Percentiles rank a stretch among this genome's conserved stretches.
These are phyloP conservation scores for Piaya cayana DNA, from an alignment of 2,113 vertebrate genomes.

Conservation along the genomic window DNA sequence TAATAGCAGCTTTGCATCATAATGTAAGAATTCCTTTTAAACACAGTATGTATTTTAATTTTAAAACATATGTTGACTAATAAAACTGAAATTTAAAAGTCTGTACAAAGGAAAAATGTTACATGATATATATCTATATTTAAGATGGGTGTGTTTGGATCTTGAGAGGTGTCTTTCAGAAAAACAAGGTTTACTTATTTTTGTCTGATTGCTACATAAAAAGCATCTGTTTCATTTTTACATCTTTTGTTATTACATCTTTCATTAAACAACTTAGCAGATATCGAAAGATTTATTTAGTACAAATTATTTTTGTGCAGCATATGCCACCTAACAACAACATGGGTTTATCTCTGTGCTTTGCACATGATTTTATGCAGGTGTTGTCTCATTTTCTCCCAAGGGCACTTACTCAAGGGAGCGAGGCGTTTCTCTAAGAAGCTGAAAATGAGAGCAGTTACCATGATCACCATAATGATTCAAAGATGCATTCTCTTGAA, in stretches of 20 bases:
- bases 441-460: constrained; percentile 53
- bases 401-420: background rate
- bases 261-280: constrained; percentile 39
- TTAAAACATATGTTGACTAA: background rate
- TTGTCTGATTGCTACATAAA: background rate
- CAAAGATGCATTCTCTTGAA: background rate
- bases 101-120: background rate
- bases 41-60: background rate
- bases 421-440: background rate
- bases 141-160: background rate
- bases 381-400: constrained; percentile 42
- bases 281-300: background rate
- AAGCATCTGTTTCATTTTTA: background rate
- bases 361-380: constrained; percentile 39
- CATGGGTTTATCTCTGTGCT: background rate
- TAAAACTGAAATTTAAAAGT: background rate
- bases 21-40: background rate
- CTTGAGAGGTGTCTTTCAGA: background rate
- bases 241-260: background rate
- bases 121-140: background rate
- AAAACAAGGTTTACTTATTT: background rate
- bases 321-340: constrained; percentile 29
- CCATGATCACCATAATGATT: constrained; percentile 33
- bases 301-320: background rate
- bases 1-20: background rate